These are phyloP conservation scores for Brachypterus glaber DNA, from an alignment of 2,888 invertebrate genomes.

Conservation along the genomic window DNA sequence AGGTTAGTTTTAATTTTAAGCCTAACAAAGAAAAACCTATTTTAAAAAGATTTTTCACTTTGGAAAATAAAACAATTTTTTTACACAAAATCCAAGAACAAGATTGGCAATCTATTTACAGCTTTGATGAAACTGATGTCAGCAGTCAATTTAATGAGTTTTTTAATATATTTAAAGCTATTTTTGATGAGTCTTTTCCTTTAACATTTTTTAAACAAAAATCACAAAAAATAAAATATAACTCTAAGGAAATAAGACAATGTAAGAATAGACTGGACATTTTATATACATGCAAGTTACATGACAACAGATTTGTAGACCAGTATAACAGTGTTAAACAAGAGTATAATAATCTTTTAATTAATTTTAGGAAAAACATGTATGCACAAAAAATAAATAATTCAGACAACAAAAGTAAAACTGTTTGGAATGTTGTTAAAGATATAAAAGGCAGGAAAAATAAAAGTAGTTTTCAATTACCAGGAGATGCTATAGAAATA, in stretches of 20 bases:
- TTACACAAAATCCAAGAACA: not conserved
- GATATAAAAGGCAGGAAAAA: too few species aligned
- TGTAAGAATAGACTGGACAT: slow-evolving; percentile 6
- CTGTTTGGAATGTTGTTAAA: too few species aligned
- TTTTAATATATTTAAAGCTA: slow-evolving; percentile 1
- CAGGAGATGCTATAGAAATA: too few species aligned
- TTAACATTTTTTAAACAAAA: slow-evolving; percentile 4
- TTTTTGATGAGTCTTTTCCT: slow-evolving; percentile 7
- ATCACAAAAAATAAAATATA: not conserved
- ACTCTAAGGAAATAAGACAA: not conserved
- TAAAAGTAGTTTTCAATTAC: too few species aligned
- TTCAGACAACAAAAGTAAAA: too few species aligned
- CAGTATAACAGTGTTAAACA: too few species aligned
- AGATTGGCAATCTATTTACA: not conserved
- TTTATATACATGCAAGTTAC: too few species aligned
- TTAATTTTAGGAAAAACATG: too few species aligned
- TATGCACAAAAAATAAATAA: too few species aligned
- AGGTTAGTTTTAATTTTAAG: slow-evolving; percentile 5
- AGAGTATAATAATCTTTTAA: too few species aligned
- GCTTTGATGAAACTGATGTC: slow-evolving; percentile 4
- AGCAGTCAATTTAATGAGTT: slow-evolving; percentile 6
- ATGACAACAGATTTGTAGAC: too few species aligned
- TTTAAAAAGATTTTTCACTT: slow-evolving; percentile 8
- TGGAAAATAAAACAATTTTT: slow-evolving; percentile 11
- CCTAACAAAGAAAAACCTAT: slow-evolving; percentile 2